Base-by-base conservation (phyloP, 2,888 invertebrate genomes). In the Drosophila emarginata region DNA sequence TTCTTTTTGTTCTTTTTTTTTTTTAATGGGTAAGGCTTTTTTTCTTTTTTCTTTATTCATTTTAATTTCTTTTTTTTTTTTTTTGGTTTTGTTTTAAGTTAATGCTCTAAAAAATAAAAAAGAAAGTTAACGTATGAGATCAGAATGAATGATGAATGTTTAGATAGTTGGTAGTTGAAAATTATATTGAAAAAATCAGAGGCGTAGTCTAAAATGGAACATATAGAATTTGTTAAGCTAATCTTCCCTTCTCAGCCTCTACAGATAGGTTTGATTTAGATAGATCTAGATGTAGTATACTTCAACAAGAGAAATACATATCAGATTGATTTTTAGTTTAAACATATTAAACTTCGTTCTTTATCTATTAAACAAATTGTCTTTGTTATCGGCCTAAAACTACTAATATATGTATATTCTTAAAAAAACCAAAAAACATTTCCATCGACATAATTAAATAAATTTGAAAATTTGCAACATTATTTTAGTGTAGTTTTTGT, bases 1-100 rank as follows among this genome's bases (percentile, higher is more conserved):
- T 79, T 85, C 67, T 69, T 62, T 60, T 39, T 71, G 14, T n/a
- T n/a, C n/a, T 45, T 54, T 61, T 69, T 23, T 39, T 61, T 28
- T 57, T 51, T 51, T 54, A 40, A 53, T 54, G 59, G 54, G 54
- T 60, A 50, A 45, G 56, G 36, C 18, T 36, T 6, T 54, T 12
- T 54, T 18, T 12, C 4, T 54, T 18, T 32, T 12, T 12, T 9
- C 4, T 32, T 32, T 28, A 23, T 4, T 28, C 4, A 11, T 32
- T 32, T 32, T 6, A 5, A 28, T 6, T 15, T 50, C 11, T 14
- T 11, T 18, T 18, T 4, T 5, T 36, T 54, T 15, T 14, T 3
- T 11, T 36, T 36, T n/a, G 4, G 32, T 36, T 21, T 36, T 6
- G 12, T 7, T 21, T 56, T 18, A 21, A 21, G 12, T 45, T 21